Evolutionary conservation across 2,113 vertebrate genomes (phyloP).

Genomic region (Puntigrus tetrazona): DNA sequence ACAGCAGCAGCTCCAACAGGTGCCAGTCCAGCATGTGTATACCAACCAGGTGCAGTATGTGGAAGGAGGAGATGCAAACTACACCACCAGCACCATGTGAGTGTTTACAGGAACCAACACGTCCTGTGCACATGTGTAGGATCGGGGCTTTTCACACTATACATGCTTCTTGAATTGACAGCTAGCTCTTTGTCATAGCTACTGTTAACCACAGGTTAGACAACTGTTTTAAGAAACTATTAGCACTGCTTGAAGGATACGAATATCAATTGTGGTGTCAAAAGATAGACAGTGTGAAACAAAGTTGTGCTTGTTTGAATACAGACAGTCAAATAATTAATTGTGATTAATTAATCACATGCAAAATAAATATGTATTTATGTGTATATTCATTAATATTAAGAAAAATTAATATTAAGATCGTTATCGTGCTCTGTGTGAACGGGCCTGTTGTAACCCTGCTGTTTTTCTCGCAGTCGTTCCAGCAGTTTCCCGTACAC

Average conservation of each 20-base stretch:
- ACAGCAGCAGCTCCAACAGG: slow-evolving; percentile 85
- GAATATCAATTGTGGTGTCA: too few relatives aligned
- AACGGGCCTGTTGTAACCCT: too few relatives aligned
- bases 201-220: neutral
- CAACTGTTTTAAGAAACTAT: neutral
- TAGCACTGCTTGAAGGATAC: too few relatives aligned
- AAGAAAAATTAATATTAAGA: too few relatives aligned
- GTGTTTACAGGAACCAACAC: slow-evolving; percentile 26
- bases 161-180: neutral
- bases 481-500: slow-evolving; percentile 85
- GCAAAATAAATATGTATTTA: too few relatives aligned
- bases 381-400: too few relatives aligned
- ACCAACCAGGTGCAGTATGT: slow-evolving; percentile 92
- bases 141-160: neutral
- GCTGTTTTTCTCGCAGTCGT: slow-evolving; percentile 71
- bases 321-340: too few relatives aligned
- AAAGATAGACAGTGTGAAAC: too few relatives aligned
- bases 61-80: slow-evolving; percentile 85
- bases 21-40: slow-evolving; percentile 89
- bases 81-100: slow-evolving; percentile 89
- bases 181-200: neutral
- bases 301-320: too few relatives aligned
- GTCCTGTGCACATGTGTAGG: neutral
- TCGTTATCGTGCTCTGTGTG: too few relatives aligned
- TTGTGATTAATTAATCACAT: too few relatives aligned